Evolutionary conservation across 1,140 invertebrate species (phyloP).

Genomic region (Zaprionus tsacasi): DNA sequence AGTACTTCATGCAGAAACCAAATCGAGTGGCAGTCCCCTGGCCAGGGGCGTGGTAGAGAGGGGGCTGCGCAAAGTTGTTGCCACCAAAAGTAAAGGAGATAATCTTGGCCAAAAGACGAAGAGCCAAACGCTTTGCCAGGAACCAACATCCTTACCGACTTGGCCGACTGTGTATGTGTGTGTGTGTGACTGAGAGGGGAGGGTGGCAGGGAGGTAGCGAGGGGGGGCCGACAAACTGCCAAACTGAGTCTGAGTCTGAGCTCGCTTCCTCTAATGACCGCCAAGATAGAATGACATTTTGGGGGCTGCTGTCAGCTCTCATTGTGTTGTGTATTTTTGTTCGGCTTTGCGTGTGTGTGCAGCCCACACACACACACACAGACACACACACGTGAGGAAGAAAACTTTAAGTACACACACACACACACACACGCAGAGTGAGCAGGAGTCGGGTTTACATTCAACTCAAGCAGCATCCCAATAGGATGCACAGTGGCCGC

Average conservation of each 20-base stretch:
- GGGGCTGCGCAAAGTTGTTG: constrained; percentile 68
- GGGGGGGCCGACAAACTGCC: constrained; percentile 31
- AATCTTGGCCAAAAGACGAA: constrained; percentile 74
- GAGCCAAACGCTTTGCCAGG: constrained; percentile 59
- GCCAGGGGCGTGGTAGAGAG: constrained; percentile 11
- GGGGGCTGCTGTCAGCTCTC: constrained; percentile 75
- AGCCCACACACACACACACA: constrained; percentile 16
- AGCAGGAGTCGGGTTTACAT: constrained; percentile 55
- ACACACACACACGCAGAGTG: constrained; percentile 3
- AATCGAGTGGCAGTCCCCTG: constrained; percentile 49
- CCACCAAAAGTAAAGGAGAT: constrained; percentile 82
- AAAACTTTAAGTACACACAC: constrained; percentile 79
- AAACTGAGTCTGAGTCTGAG: constrained; percentile 37
- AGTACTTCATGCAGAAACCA: constrained; percentile 80
- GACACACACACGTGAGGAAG: constrained; percentile 47
- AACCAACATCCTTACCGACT: constrained; percentile 52
- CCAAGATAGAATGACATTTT: constrained; percentile 82
- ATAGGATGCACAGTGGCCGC: constrained; percentile 3
- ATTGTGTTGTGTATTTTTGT: constrained; percentile 69
- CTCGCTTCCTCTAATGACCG: constrained; percentile 80
- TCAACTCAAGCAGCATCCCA: constrained; percentile 36
- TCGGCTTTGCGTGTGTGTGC: constrained; percentile 38
- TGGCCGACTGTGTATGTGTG: constrained; percentile 2
- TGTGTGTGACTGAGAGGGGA: background rate
- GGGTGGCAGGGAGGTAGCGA: background rate